These are phyloP conservation scores for Leiothrix lutea DNA, from an alignment of 2,113 vertebrate genomes.

Conservation along the genomic window DNA sequence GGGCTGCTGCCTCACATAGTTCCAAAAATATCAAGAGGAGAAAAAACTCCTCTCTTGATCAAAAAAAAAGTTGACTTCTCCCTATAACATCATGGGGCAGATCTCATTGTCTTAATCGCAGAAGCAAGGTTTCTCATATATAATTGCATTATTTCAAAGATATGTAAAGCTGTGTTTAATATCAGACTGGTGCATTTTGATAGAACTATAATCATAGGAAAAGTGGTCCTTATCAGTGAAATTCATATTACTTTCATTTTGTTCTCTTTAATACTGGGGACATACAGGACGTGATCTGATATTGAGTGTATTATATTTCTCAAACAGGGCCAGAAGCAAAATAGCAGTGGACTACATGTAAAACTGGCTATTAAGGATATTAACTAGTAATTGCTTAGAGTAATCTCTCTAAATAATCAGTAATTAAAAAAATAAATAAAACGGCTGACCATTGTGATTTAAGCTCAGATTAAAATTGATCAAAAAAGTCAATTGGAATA, in stretches of 20 bases:
- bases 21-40: neutral
- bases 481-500: constrained; percentile 57
- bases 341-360: constrained; percentile 53
- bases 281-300: constrained; percentile 50
- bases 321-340: constrained; percentile 33
- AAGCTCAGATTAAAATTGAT: constrained; percentile 64
- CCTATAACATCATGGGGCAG: neutral
- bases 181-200: constrained; percentile 49
- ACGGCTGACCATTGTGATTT: constrained; percentile 50
- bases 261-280: constrained; percentile 60
- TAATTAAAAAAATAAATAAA: constrained; percentile 69
- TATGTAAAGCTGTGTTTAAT: constrained; percentile 56
- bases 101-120: constrained; percentile 42
- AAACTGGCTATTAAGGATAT: constrained; percentile 67
- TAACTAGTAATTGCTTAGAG: constrained; percentile 40
- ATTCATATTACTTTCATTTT: constrained; percentile 68
- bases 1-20: neutral
- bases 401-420: constrained; percentile 74
- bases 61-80: neutral
- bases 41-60: neutral
- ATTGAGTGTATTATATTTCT: constrained; percentile 59
- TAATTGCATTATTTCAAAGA: constrained; percentile 59
- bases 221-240: constrained; percentile 64
- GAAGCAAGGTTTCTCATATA: constrained; percentile 34
- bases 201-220: constrained; percentile 59